A percentile compares a stretch with the other conserved stretches of the same genome.
Evolutionary conservation across 2,113 vertebrate species (phyloP).

Genomic region (Melanerpes formicivorus): DNA sequence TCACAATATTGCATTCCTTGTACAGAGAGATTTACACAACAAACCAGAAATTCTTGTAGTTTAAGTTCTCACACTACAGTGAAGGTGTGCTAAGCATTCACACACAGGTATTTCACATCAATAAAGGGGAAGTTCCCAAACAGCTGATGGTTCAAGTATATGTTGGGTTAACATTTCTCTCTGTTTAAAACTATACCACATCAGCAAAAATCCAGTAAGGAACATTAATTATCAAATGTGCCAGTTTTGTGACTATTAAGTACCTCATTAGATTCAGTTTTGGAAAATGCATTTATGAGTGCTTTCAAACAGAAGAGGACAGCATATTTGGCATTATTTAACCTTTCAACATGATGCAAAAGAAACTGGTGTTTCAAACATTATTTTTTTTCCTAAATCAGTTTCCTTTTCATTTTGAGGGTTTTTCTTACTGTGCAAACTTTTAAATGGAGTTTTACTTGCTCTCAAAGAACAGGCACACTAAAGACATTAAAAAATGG

Average conservation of each 20-base stretch:
- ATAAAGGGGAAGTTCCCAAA: constrained; percentile 25
- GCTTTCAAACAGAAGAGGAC: constrained; percentile 31
- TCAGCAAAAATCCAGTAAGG: constrained; percentile 77
- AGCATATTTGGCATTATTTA: constrained; percentile 45
- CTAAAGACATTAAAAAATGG: background rate
- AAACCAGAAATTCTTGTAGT: background rate
- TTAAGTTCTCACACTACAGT: background rate
- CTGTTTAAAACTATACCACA: constrained; percentile 46
- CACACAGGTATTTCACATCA: background rate
- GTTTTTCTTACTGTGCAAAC: background rate
- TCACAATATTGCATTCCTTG: rapidly evolving
- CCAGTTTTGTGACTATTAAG: constrained; percentile 80
- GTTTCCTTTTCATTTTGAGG: background rate
- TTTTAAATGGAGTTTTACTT: background rate
- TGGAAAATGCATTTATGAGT: constrained; percentile 70
- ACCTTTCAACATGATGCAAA: background rate
- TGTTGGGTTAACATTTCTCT: constrained; percentile 64
- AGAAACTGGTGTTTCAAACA: constrained; percentile 1
- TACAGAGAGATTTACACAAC: background rate
- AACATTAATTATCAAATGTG: constrained; percentile 83
- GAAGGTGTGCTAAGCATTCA: background rate
- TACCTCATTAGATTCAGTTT: constrained; percentile 79
- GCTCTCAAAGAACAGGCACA: background rate
- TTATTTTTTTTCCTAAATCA: background rate
- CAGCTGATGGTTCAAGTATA: constrained; percentile 54